phyloP scores from a whole-genome alignment of 2,797 vertebrate genomes.

The Holocentrus rufus region DNA sequence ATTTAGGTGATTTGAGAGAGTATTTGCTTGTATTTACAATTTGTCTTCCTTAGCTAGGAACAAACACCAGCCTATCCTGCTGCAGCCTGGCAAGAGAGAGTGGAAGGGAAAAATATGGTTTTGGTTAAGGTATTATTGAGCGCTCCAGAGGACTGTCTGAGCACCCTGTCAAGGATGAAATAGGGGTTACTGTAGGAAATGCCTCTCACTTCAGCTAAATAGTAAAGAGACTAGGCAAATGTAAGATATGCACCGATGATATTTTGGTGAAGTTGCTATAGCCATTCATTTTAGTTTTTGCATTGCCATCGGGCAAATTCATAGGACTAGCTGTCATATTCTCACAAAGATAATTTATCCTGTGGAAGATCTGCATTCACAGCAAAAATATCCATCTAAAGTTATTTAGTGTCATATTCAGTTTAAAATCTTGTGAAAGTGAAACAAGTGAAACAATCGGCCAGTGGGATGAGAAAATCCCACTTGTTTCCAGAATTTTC shows the following conservation, averaged over 20 bases:
- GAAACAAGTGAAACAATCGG: too few species aligned
- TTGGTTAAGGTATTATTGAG: constrained; percentile 64
- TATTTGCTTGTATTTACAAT: constrained; percentile 37
- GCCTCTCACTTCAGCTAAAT: constrained; percentile 45
- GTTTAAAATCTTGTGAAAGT: too few species aligned
- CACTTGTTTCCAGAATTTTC: too few species aligned
- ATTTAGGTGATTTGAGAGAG: constrained; percentile 50
- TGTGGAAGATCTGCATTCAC: neutral
- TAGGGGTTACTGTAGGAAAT: constrained; percentile 54
- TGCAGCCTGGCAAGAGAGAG: constrained; percentile 31
- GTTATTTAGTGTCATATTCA: too few species aligned
- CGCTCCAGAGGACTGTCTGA: constrained; percentile 67
- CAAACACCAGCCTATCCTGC: constrained; percentile 17
- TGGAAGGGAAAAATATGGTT: constrained; percentile 43
- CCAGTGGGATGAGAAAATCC: too few species aligned
- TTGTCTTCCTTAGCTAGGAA: constrained; percentile 24
- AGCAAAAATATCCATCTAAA: too few species aligned
- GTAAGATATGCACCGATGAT: constrained; percentile 33
- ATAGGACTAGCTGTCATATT: neutral
- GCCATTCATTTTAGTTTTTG: constrained; percentile 12
- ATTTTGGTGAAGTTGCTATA: constrained; percentile 9
- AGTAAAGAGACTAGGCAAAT: constrained; percentile 48
- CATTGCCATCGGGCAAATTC: neutral
- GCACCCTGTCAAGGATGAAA: constrained; percentile 72
- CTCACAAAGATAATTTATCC: constrained; percentile 14